Conservation (phyloP, 2,113 vertebrate species). For the Platysternon megacephalum region DNA sequence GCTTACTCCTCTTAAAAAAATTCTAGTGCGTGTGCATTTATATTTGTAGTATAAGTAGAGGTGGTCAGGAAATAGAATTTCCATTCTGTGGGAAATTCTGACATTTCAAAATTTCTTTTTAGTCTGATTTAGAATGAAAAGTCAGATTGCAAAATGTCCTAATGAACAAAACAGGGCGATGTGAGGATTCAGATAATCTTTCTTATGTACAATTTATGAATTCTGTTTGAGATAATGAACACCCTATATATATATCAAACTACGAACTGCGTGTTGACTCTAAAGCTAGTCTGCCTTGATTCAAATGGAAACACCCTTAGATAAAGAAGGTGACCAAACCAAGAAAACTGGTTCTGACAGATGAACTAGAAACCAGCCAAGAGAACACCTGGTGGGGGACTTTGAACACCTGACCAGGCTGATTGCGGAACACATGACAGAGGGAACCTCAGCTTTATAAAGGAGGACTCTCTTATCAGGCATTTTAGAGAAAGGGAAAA, state of each 20-base stretch:
- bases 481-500: too few relatives aligned
- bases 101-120: background rate
- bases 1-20: background rate
- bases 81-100: background rate
- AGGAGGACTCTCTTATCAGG: too few relatives aligned
- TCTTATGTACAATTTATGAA: background rate
- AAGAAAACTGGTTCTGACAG: background rate
- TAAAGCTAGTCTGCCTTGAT: background rate
- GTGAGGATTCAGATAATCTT: background rate
- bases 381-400: too few relatives aligned
- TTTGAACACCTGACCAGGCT: background rate
- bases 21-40: background rate
- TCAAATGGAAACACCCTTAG: background rate
- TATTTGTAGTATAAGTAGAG: background rate
- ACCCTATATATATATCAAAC: background rate
- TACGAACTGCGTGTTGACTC: background rate
- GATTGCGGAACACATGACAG: background rate
- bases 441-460: background rate
- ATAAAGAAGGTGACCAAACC: background rate
- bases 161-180: background rate
- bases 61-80: background rate
- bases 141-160: background rate
- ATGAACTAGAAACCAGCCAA: background rate
- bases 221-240: background rate
- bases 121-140: background rate